These are phyloP conservation scores for Tipula unca DNA, from an alignment of 2,888 invertebrate species.

Conservation along the genomic window DNA sequence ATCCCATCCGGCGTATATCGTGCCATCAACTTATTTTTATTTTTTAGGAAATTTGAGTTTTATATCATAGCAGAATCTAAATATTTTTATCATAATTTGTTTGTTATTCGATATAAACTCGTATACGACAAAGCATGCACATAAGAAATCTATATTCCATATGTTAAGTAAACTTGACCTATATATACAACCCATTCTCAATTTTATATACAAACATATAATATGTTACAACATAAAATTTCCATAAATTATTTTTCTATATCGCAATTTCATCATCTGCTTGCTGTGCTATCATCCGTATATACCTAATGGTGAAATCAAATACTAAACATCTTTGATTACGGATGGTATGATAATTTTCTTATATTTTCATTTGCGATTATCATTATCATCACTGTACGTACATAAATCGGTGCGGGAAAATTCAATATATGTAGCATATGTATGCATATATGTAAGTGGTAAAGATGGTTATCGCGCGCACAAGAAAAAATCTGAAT, in stretches of 20 bases:
- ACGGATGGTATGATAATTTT: neutral
- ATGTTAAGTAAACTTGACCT: neutral
- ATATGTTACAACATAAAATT: neutral
- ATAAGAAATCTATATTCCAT: neutral
- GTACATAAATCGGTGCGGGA: neutral
- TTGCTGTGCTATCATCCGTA: neutral
- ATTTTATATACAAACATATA: neutral
- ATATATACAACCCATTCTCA: neutral
- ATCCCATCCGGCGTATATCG: neutral
- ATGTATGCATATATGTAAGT: neutral
- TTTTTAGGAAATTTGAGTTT: neutral
- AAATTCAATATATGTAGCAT: neutral
- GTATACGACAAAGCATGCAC: neutral
- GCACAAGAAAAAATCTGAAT: neutral
- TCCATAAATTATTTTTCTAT: neutral
- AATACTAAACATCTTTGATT: neutral
- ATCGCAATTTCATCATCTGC: neutral
- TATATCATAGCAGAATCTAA: neutral
- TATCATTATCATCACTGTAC: neutral
- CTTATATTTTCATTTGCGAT: neutral
- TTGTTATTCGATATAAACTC: neutral
- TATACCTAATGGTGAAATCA: neutral
- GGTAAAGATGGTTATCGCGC: neutral
- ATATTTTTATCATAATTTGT: neutral
- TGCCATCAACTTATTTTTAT: neutral